Percentiles rank a stretch among this genome's conserved stretches.
phyloP scores from a whole-genome alignment of 2,797 vertebrate species.

The Momotus momota region DNA sequence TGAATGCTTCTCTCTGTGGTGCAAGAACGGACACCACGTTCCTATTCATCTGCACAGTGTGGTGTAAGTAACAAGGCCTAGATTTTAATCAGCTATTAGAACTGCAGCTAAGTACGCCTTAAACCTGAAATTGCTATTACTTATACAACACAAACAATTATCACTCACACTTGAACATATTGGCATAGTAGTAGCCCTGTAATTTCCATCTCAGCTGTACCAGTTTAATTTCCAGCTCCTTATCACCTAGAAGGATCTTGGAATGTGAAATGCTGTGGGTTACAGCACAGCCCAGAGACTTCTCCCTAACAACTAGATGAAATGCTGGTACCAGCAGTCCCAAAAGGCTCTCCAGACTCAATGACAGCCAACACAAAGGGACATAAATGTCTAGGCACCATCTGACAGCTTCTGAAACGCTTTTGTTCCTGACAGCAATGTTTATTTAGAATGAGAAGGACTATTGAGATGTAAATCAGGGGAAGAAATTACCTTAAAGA shows the following conservation, averaged over 20 bases:
- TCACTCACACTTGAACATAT: neutral
- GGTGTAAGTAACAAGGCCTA: neutral
- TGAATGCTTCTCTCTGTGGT: neutral
- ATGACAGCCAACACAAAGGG: neutral
- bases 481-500: neutral
- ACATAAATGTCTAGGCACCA: neutral
- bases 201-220: neutral
- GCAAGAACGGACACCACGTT: neutral
- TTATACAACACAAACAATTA: neutral
- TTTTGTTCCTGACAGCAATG: neutral
- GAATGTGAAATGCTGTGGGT: neutral
- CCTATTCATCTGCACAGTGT: neutral
- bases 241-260: neutral
- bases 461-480: neutral
- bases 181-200: neutral
- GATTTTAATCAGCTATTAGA: neutral
- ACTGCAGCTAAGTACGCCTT: neutral
- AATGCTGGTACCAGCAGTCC: neutral
- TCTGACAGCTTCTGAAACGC: conserved; percentile 7
- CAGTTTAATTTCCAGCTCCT: conserved; percentile 11
- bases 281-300: neutral
- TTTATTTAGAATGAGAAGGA: neutral
- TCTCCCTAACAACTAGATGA: neutral
- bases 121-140: neutral
- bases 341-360: neutral